Percentiles rank a stretch among this genome's conserved stretches.
These are phyloP conservation scores for Daboia siamensis DNA, from an alignment of 2,113 vertebrate genomes.

Conservation along the genomic window DNA sequence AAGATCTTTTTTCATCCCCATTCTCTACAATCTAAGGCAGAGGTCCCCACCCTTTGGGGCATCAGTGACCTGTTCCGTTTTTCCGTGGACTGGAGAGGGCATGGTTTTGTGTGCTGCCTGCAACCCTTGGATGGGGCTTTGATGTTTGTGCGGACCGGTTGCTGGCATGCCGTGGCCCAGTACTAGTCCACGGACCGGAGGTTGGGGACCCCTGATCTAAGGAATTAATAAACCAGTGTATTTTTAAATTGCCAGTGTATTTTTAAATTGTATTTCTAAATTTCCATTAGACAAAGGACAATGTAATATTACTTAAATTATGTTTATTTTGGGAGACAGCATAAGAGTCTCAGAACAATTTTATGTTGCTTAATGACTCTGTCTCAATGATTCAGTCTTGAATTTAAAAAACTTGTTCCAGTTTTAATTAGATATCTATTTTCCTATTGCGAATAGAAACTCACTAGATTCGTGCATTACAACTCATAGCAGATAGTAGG, in stretches of 20 bases:
- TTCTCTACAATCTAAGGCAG: neutral
- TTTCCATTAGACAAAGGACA: neutral
- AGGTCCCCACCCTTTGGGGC: no score
- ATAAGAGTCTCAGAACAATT: neutral
- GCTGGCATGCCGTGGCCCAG: no score
- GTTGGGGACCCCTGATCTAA: neutral
- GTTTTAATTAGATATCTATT: conserved; percentile 8
- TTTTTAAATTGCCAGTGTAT: neutral
- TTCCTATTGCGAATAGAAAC: neutral
- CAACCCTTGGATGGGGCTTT: no score
- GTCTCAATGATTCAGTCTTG: conserved; percentile 16
- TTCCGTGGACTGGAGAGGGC: no score
- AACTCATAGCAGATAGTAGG: neutral
- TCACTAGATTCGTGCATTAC: neutral
- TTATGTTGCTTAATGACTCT: neutral
- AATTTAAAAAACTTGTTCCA: neutral
- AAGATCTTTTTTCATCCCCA: neutral
- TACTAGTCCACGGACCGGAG: no score
- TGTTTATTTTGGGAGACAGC: neutral
- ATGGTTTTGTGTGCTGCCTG: no score
- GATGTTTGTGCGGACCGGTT: no score
- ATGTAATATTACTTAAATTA: neutral
- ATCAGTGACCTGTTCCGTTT: no score
- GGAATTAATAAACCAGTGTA: neutral
- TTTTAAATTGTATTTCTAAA: neutral